phyloP scores from a whole-genome alignment of 2,888 invertebrate species.

The Aphelenchoides bicaudatus region DNA sequence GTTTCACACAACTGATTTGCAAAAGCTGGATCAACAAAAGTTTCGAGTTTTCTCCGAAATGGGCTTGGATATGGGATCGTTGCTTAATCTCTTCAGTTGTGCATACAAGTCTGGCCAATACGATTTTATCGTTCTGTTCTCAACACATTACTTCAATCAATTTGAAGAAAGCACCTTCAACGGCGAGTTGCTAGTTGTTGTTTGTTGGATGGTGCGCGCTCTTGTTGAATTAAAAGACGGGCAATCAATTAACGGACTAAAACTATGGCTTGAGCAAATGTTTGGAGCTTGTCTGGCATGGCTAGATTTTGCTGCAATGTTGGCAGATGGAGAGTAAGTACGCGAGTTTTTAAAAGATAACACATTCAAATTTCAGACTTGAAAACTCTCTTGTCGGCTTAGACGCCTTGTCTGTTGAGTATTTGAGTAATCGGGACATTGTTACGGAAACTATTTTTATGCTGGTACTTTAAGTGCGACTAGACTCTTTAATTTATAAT shows the following conservation, averaged over 20 bases:
- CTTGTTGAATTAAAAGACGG: conserved; percentile 64
- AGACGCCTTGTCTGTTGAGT: conserved; percentile 1
- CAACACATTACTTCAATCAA: neutral
- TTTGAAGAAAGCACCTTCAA: neutral
- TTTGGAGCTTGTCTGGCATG: conserved; percentile 27
- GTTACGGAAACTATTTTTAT: neutral
- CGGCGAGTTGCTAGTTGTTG: conserved; percentile 5
- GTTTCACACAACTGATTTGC: neutral
- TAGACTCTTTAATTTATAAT: neutral
- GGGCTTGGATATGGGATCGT: neutral
- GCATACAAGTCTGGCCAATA: conserved; percentile 7
- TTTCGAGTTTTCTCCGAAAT: neutral
- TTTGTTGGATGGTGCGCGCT: conserved; percentile 40
- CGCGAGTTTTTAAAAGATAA: too few relatives aligned
- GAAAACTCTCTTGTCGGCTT: conserved; percentile 12
- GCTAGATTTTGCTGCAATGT: conserved; percentile 24
- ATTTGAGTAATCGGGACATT: neutral
- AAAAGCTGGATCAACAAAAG: neutral
- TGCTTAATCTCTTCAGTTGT: neutral
- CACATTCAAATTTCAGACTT: too few relatives aligned
- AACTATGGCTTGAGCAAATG: conserved; percentile 12
- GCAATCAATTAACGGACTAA: conserved; percentile 33
- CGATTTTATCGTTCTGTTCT: neutral
- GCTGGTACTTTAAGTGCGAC: neutral
- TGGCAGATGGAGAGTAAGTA: too few relatives aligned